Conservation (phyloP, 2,797 vertebrate genomes). For the Halcyon badia region DNA sequence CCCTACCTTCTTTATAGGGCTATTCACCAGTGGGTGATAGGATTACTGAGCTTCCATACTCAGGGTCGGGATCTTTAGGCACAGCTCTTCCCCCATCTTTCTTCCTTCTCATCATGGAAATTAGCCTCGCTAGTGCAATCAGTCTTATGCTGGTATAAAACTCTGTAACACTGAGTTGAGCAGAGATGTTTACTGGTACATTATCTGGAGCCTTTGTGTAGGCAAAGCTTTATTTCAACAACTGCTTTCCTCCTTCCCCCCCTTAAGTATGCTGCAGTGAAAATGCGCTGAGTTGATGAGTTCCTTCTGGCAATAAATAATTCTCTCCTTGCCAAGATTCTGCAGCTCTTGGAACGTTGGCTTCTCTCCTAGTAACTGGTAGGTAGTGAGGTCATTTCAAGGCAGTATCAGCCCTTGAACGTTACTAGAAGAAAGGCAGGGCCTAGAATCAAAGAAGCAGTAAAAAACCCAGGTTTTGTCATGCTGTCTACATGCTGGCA, state of each 20-base stretch:
- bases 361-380: conserved; percentile 9
- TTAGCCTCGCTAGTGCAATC: not conserved
- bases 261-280: not conserved
- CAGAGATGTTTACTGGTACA: not conserved
- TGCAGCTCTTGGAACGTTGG: not conserved
- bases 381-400: conserved; percentile 3
- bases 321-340: conserved; percentile 23
- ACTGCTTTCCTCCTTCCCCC: not conserved
- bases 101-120: conserved; percentile 16
- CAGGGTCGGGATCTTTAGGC: not conserved
- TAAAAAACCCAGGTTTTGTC: not conserved
- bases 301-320: conserved; percentile 51
- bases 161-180: not conserved
- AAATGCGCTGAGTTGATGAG: not conserved
- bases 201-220: not conserved
- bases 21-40: not conserved
- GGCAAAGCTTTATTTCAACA: not conserved
- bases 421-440: not conserved
- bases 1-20: not conserved
- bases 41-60: not conserved
- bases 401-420: not conserved
- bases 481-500: not conserved
- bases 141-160: not conserved
- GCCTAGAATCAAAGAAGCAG: not conserved
- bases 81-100: not conserved